Conservation (phyloP, 2,888 invertebrate genomes). For the Anorthoa munda region DNA sequence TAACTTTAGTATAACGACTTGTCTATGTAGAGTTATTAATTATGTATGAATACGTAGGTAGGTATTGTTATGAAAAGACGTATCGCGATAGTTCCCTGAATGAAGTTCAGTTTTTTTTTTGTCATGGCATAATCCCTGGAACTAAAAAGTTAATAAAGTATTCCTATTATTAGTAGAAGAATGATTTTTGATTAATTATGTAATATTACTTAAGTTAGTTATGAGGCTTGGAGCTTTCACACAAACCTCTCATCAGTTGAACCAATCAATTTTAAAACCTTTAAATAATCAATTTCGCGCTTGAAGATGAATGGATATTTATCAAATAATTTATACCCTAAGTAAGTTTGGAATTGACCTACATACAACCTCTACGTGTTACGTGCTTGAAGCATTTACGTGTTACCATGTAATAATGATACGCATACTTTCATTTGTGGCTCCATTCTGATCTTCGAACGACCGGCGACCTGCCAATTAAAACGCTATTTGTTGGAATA, state of each 20-base stretch:
- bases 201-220: background rate
- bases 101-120: background rate
- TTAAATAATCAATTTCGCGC: conserved; percentile 9
- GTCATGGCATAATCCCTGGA: too few relatives aligned
- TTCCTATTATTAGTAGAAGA: background rate
- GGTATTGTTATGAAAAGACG: background rate
- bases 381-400: conserved; percentile 48
- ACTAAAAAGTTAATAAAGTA: background rate
- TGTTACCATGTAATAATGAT: conserved; percentile 58
- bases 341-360: conserved; percentile 54
- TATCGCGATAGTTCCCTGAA: background rate
- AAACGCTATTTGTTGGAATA: conserved; percentile 79
- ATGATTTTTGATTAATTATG: background rate
- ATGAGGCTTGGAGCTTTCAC: background rate
- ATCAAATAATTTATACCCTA: conserved; percentile 10
- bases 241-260: background rate
- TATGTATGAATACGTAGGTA: background rate
- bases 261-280: conserved; percentile 33
- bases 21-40: background rate
- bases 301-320: conserved; percentile 1
- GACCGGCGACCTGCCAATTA: conserved; percentile 74
- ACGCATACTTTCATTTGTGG: conserved; percentile 65
- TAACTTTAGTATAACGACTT: background rate
- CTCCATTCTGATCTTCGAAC: conserved; percentile 67
- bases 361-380: conserved; percentile 36